phyloP scores from a whole-genome alignment of 1,140 invertebrate species.

The Anastrepha obliqua region DNA sequence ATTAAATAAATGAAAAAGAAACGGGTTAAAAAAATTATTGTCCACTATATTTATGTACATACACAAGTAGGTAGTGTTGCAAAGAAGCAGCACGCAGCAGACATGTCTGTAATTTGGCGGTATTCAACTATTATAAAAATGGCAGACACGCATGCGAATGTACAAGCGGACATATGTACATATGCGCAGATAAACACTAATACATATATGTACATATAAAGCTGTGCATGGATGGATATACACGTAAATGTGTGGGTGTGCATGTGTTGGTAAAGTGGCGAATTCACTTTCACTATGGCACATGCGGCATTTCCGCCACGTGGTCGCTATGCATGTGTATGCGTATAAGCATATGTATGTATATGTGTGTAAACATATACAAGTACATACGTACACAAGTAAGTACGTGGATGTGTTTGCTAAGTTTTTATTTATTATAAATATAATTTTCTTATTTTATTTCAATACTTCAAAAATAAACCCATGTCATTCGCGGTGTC shows the following conservation, averaged over 20 bases:
- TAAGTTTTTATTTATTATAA: no score
- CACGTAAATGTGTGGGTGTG: background rate
- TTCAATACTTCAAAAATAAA: no score
- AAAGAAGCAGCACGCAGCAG: background rate
- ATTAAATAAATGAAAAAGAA: slow-evolving; percentile 1
- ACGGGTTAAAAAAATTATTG: background rate
- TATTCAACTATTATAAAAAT: slow-evolving; percentile 27
- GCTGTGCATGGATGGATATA: background rate
- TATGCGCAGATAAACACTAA: background rate
- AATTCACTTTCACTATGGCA: slow-evolving; percentile 32
- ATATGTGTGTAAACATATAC: no score
- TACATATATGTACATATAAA: background rate
- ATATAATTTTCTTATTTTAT: no score
- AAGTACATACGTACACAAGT: no score
- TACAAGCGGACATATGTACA: background rate
- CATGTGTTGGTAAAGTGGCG: background rate
- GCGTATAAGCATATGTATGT: background rate
- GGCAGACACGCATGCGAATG: background rate
- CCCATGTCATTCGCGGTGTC: no score
- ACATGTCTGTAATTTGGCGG: slow-evolving; percentile 41
- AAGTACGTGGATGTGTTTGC: no score
- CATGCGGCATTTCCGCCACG: slow-evolving; percentile 21
- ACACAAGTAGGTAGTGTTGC: background rate
- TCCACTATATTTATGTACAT: background rate
- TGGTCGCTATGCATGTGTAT: background rate